A percentile compares a stretch with the other conserved stretches of the same genome.
Evolutionary conservation across 2,797 vertebrate species (phyloP).

Genomic region (Sebastes umbrosus): DNA sequence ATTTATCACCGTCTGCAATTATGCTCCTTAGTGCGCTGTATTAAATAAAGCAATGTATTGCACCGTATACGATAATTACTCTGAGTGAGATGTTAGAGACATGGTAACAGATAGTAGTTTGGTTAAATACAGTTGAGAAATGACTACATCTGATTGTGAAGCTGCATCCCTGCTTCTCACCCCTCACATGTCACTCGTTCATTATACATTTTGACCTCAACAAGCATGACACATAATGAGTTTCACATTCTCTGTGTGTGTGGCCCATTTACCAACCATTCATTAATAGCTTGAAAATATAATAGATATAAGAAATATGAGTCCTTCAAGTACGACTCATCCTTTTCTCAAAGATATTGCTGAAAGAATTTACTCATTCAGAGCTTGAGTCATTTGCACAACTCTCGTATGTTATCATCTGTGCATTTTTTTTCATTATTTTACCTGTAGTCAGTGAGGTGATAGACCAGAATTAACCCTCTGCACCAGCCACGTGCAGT

Average conservation of each 20-base stretch:
- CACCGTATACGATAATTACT: constrained; percentile 45
- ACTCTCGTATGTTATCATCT: neutral
- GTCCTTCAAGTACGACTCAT: constrained; percentile 12
- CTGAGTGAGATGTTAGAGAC: constrained; percentile 23
- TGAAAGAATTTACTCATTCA: neutral
- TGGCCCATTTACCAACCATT: constrained; percentile 2
- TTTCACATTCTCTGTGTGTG: neutral
- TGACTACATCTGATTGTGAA: neutral
- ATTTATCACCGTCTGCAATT: constrained; percentile 78
- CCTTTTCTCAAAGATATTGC: neutral
- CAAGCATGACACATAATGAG: neutral
- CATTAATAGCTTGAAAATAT: constrained; percentile 4
- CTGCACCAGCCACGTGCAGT: neutral
- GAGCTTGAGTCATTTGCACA: neutral
- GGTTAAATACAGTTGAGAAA: constrained; percentile 41
- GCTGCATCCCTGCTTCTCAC: neutral
- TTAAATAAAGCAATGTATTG: constrained; percentile 56
- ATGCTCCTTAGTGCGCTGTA: constrained; percentile 66
- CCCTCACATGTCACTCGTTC: constrained; percentile 3
- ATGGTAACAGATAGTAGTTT: constrained; percentile 22
- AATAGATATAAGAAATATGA: constrained; percentile 8
- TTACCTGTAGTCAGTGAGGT: constrained; percentile 7
- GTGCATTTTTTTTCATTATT: constrained; percentile 1
- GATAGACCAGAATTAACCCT: constrained; percentile 19
- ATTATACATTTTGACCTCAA: constrained; percentile 8